Evolutionary conservation across 2,888 invertebrate species (phyloP).

Genomic region (Nyleta sp.): DNA sequence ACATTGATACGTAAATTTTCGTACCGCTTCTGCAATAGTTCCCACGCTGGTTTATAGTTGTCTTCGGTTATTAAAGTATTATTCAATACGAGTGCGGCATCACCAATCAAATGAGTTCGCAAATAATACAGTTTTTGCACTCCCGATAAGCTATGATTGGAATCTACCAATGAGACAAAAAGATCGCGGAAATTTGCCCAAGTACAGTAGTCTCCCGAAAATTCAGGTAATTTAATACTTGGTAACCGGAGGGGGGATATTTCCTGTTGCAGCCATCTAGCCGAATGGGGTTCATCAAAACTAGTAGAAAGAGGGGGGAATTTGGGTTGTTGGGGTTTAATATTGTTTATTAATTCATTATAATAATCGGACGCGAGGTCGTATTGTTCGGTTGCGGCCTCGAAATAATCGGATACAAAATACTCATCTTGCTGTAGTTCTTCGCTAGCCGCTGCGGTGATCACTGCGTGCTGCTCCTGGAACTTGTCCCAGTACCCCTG

Average conservation of each 20-base stretch:
- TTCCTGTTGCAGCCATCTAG: too few relatives aligned
- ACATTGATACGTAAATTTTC: background rate
- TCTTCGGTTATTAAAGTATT: background rate
- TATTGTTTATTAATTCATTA: too few relatives aligned
- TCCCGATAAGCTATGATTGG: background rate
- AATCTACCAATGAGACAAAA: background rate
- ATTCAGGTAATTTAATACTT: conserved; percentile 4
- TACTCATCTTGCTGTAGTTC: too few relatives aligned
- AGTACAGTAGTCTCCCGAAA: conserved; percentile 2
- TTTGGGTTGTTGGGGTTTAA: background rate
- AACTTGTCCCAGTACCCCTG: background rate
- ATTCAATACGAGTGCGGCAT: conserved; percentile 11
- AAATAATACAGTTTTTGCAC: conserved; percentile 5
- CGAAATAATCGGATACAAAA: too few relatives aligned
- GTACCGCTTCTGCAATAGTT: conserved; percentile 10
- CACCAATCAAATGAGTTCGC: background rate
- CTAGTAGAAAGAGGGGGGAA: too few relatives aligned
- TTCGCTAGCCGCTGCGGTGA: too few relatives aligned
- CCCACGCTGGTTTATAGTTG: conserved; percentile 17
- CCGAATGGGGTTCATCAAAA: too few relatives aligned
- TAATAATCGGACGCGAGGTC: too few relatives aligned
- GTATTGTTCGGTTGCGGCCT: too few relatives aligned
- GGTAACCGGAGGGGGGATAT: conserved; percentile 1
- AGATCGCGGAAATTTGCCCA: conserved; percentile 17
- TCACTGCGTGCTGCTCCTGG: too few relatives aligned